Percentiles rank a stretch among this genome's conserved stretches.
Evolutionary conservation across 2,113 vertebrate genomes (phyloP).

Genomic region (Sinocyclocheilus anophthalmus): DNA sequence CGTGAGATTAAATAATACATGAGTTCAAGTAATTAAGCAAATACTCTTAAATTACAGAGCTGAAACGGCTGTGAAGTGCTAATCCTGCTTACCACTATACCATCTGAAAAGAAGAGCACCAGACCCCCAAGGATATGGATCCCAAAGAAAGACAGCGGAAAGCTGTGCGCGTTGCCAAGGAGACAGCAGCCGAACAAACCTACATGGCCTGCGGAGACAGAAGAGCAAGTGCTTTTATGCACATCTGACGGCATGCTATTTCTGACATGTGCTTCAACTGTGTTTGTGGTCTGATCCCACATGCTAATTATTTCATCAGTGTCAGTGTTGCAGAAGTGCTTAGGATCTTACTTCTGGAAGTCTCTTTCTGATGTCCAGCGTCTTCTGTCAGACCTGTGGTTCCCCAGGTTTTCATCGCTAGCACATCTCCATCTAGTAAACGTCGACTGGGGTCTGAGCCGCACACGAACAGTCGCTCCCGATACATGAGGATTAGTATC

Average conservation of each 20-base stretch:
- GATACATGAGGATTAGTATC: constrained; percentile 84
- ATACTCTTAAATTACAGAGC: constrained; percentile 20
- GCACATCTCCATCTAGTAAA: constrained; percentile 75
- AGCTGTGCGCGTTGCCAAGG: constrained; percentile 73
- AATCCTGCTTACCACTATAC: constrained; percentile 85
- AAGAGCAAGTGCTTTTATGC: not conserved
- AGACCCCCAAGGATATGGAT: constrained; percentile 85
- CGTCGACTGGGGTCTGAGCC: constrained; percentile 69
- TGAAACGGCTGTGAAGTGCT: constrained; percentile 10
- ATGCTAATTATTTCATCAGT: not conserved
- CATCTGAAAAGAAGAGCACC: constrained; percentile 92
- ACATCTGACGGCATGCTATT: not conserved
- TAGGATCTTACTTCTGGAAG: constrained; percentile 37
- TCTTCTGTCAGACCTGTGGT: constrained; percentile 49
- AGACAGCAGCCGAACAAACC: constrained; percentile 80
- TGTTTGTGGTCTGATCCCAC: not conserved
- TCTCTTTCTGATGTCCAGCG: not conserved
- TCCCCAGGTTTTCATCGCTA: constrained; percentile 68
- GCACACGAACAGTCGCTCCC: constrained; percentile 81
- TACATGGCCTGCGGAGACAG: constrained; percentile 72
- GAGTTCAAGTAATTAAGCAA: constrained; percentile 1
- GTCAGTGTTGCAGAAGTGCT: not conserved
- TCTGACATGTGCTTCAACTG: not conserved
- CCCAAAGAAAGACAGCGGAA: constrained; percentile 81
- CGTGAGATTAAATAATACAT: not conserved